phyloP scores from a whole-genome alignment of 2,113 vertebrate species.

The Suncus etruscus region DNA sequence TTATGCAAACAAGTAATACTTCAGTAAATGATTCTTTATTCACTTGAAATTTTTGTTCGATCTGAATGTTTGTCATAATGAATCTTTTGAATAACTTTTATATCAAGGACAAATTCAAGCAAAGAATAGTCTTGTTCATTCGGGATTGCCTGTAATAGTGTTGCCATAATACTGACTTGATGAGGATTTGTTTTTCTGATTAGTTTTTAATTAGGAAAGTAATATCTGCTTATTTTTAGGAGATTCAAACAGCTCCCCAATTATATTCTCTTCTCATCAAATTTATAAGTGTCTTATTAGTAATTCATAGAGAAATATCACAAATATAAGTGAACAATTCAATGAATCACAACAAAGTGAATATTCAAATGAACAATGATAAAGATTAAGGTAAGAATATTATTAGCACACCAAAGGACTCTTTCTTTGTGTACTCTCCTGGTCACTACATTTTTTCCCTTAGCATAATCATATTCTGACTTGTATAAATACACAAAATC shows the following conservation, averaged over 20 bases:
- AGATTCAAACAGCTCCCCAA: not conserved
- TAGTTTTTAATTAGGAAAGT: conserved; percentile 16
- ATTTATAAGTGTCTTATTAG: not conserved
- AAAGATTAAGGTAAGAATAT: conserved; percentile 3
- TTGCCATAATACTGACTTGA: conserved; percentile 9
- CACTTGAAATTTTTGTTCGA: conserved; percentile 55
- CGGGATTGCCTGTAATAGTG: not conserved
- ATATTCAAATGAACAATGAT: not conserved
- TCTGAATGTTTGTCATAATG: conserved; percentile 48
- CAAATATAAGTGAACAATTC: not conserved
- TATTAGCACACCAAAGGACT: not conserved
- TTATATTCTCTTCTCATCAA: conserved; percentile 26
- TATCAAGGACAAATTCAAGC: conserved; percentile 48
- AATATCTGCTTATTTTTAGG: conserved; percentile 33
- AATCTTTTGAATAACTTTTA: conserved; percentile 44
- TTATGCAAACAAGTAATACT: conserved; percentile 50
- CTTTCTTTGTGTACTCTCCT: not conserved
- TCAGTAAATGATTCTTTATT: conserved; percentile 53
- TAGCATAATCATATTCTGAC: not conserved
- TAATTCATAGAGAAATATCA: conserved; percentile 33
- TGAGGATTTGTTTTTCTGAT: conserved; percentile 38
- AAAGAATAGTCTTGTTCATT: conserved; percentile 49
- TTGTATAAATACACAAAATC: not conserved
- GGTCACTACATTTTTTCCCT: not conserved
- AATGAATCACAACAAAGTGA: conserved; percentile 30